Evolutionary conservation across 1,140 invertebrate genomes (phyloP).

Genomic region (Liolophura sinensis): DNA sequence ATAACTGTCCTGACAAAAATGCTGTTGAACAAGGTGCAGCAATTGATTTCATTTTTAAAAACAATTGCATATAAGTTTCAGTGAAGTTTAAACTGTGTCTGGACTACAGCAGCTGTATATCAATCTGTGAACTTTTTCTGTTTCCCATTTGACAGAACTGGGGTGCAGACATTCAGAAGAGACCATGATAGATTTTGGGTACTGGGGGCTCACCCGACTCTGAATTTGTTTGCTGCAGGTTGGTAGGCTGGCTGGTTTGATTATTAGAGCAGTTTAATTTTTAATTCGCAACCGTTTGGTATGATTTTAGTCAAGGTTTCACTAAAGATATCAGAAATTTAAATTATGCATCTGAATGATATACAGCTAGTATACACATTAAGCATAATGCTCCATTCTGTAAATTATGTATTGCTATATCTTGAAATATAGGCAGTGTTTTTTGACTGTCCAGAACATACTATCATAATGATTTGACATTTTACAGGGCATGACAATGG

Average conservation of each 20-base stretch:
- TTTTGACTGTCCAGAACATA: neutral
- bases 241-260: neutral
- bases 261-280: neutral
- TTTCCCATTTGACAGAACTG: conserved; percentile 67
- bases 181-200: conserved; percentile 99
- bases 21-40: too few species aligned
- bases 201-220: conserved; percentile 78
- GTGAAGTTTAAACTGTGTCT: neutral
- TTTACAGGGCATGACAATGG: conserved; percentile 94
- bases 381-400: neutral
- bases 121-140: neutral
- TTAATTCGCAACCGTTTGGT: neutral
- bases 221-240: conserved; percentile 73
- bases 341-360: neutral
- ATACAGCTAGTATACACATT: too few species aligned
- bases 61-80: conserved; percentile 1
- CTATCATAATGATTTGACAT: neutral
- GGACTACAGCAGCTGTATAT: neutral
- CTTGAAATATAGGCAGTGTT: neutral
- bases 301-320: too few species aligned
- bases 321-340: neutral
- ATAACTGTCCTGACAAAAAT: too few species aligned
- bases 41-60: neutral
- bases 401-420: conserved; percentile 3
- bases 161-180: conserved; percentile 88